Percentiles rank a stretch among this genome's conserved stretches.
These are phyloP conservation scores for Apteryx mantelli DNA, from an alignment of 2,113 vertebrate genomes.

Conservation along the genomic window DNA sequence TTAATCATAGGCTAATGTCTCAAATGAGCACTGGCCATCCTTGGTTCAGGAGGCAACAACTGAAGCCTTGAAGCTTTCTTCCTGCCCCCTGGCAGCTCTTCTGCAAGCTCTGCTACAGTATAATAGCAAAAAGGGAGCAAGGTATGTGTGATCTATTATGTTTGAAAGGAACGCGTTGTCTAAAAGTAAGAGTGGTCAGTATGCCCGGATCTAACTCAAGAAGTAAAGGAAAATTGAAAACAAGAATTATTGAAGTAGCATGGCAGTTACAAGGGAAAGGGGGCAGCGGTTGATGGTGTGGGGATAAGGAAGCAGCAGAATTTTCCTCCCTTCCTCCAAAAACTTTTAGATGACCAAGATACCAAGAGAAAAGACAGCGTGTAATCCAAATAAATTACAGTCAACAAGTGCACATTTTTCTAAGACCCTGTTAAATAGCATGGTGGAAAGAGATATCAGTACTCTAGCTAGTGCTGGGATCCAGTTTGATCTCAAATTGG, in stretches of 20 bases:
- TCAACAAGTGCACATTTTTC: background rate
- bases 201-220: background rate
- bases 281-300: background rate
- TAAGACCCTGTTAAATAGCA: background rate
- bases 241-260: background rate
- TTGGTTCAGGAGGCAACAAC: conserved; percentile 90
- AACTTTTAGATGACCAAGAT: background rate
- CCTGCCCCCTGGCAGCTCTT: conserved; percentile 85
- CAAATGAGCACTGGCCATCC: conserved; percentile 86
- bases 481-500: background rate
- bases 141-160: conserved; percentile 69
- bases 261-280: background rate
- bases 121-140: conserved; percentile 85
- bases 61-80: conserved; percentile 88
- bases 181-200: background rate
- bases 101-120: conserved; percentile 92
- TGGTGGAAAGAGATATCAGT: background rate
- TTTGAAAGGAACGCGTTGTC: background rate
- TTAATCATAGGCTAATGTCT: conserved; percentile 78
- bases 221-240: background rate
- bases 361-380: background rate
- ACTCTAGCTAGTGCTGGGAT: background rate
- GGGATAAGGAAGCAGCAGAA: background rate
- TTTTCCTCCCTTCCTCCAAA: background rate
- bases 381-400: background rate